Base-by-base conservation (phyloP, 2,797 vertebrate genomes). In the Protosalanx chinensis region DNA sequence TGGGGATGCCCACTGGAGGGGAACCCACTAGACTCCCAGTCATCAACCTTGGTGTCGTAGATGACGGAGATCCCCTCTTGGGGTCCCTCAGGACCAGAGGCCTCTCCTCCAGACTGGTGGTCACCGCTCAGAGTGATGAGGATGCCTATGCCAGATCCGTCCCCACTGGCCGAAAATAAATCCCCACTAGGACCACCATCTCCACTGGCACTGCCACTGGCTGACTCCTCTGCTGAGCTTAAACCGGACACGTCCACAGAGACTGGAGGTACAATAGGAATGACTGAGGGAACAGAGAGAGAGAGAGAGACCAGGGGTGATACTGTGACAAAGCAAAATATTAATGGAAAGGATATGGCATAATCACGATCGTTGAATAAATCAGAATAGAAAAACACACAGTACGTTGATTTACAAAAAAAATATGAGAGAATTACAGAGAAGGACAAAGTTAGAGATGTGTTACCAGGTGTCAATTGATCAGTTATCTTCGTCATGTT, bases 191-290 rank as follows among this genome's bases (percentile, higher is more conserved):
- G 7, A n/a, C 49, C 72, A 63, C 18, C 69, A 2, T 18, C 10
- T 16, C 72, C 65, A 16, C 65, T 67, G 18, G 2, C 16, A n/a
- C 3, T 20, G 29, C 73, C 76, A 66, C 75, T 86, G 33, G 74
- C 68, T 65, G 85, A 89, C 35, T 72, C 74, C 13, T 82, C 85
- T 7, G 76, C 82, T 71, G 88, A 90, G 53, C 84, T 87, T 65
- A 86, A 91, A 57, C 86, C 86, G 16, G 89, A 89, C 4, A n/a
- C 71, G 10, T 90, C 82, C 73, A 78, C 3, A 1, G 79, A 78
- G 27, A 84, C 72, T 64, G 91, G 84, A 81, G 91, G 84, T 83
- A 86, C 82, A 13, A 82, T 79, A 35, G 91, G 75, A 62, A 0
- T 69, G 65, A 66, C 84, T 91, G 79, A 1, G 51, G 62, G 62